Evolutionary conservation across 2,888 invertebrate species (phyloP).

Genomic region (Rapana venosa): DNA sequence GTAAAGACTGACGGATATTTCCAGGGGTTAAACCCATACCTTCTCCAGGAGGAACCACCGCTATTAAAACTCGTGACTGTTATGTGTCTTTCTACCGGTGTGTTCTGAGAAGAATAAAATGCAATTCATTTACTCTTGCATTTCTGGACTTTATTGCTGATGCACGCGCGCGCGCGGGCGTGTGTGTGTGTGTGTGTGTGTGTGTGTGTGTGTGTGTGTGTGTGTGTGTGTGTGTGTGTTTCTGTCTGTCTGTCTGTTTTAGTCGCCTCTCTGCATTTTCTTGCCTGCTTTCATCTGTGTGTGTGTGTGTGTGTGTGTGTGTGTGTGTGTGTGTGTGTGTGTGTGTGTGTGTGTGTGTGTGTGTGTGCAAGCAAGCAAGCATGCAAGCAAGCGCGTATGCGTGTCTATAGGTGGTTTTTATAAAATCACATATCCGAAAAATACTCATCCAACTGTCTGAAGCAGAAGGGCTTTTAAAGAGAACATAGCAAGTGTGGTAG

Average conservation of each 20-base stretch:
- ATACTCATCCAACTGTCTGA: no score
- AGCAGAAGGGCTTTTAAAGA: no score
- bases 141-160: no score
- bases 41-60: no score
- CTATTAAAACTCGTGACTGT: no score
- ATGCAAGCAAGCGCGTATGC: background rate
- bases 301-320: background rate
- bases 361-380: background rate
- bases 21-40: no score
- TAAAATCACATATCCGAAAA: no score
- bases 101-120: background rate
- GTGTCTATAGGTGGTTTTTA: no score
- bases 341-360: background rate
- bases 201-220: background rate
- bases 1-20: no score
- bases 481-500: no score
- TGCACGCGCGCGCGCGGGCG: background rate
- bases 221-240: background rate
- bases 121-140: background rate
- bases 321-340: slow-evolving; percentile 2
- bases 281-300: background rate
- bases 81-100: background rate
- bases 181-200: background rate
- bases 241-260: background rate
- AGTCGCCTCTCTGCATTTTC: background rate